These are phyloP conservation scores for Ecdyonurus torrentis DNA, from an alignment of 2,888 invertebrate genomes.

Conservation along the genomic window DNA sequence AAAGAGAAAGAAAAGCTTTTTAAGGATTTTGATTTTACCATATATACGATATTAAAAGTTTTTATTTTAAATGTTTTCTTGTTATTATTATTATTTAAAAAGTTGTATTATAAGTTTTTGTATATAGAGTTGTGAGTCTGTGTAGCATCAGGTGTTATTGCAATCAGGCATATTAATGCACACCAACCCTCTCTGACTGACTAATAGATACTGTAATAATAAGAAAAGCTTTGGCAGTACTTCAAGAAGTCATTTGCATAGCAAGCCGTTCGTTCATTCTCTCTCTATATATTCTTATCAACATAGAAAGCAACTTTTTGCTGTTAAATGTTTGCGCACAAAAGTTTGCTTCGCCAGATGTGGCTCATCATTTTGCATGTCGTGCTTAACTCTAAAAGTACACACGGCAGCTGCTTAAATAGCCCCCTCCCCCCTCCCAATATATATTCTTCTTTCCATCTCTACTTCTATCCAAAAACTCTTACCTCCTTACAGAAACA, in stretches of 20 bases:
- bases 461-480: too few relatives aligned
- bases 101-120: too few relatives aligned
- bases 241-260: slow-evolving; percentile 3
- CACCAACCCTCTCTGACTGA: neutral
- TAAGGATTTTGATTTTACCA: too few relatives aligned
- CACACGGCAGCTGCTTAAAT: slow-evolving; percentile 1
- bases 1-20: too few relatives aligned
- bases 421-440: neutral
- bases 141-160: neutral
- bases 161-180: neutral
- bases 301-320: slow-evolving; percentile 1
- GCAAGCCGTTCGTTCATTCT: neutral
- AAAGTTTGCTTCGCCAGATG: neutral
- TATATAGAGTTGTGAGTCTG: neutral
- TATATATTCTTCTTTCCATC: neutral
- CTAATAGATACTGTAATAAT: slow-evolving; percentile 3
- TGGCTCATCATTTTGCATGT: neutral
- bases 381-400: neutral
- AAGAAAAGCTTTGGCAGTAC: neutral
- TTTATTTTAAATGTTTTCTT: too few relatives aligned
- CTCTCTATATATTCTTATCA: slow-evolving; percentile 1
- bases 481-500: neutral
- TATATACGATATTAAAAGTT: too few relatives aligned
- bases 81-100: too few relatives aligned
- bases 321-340: neutral